Conservation (phyloP, 2,113 vertebrate genomes). For the Pyxicephalus adspersus region DNA sequence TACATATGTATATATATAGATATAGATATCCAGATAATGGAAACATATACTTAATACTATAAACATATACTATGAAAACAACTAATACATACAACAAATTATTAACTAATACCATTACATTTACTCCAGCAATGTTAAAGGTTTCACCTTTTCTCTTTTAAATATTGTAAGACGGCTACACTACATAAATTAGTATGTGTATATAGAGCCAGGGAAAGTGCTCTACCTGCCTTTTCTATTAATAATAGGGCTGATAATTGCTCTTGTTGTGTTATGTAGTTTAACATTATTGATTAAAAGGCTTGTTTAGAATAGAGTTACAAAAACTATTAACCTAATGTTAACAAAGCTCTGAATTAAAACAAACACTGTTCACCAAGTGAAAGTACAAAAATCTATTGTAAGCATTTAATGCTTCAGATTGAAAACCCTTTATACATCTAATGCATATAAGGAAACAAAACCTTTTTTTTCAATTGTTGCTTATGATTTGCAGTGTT, state of each 20-base stretch:
- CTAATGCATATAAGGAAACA: constrained; percentile 9
- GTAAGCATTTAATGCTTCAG: constrained; percentile 11
- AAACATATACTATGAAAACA: too few species aligned
- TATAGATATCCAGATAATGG: too few species aligned
- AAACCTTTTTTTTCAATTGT: constrained; percentile 9
- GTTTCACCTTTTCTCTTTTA: too few species aligned
- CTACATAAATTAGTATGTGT: constrained; percentile 7
- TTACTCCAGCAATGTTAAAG: too few species aligned
- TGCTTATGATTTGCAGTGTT: neutral
- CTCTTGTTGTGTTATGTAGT: constrained; percentile 22
- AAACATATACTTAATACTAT: too few species aligned
- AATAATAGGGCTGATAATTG: constrained; percentile 34
- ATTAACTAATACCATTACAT: too few species aligned
- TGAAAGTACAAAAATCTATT: constrained; percentile 25
- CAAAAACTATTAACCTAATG: constrained; percentile 48
- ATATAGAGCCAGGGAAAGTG: neutral
- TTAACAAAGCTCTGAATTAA: constrained; percentile 31
- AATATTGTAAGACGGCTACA: neutral
- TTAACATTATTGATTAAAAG: constrained; percentile 34
- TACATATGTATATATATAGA: too few species aligned
- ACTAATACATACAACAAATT: too few species aligned
- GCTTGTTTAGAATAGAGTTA: constrained; percentile 22
- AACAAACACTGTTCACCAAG: constrained; percentile 5
- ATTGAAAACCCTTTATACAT: constrained; percentile 18
- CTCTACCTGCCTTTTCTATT: constrained; percentile 28